Conservation (phyloP, 2,113 vertebrate species). For the Amia ocellicauda region DNA sequence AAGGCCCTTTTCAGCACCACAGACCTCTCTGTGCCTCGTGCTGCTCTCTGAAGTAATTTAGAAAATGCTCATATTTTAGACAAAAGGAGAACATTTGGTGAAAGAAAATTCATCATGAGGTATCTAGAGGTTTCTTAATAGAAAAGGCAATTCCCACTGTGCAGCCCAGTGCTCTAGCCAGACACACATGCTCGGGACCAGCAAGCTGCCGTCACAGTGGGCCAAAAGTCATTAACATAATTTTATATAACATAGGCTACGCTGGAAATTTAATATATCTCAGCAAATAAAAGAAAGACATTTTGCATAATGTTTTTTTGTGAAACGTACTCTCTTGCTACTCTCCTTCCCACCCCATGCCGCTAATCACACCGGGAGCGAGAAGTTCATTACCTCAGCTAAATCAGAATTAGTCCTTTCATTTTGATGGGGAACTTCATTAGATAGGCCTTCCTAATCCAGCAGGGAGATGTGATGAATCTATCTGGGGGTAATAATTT, state of each 20-base stretch:
- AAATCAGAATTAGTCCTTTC: slow-evolving; percentile 99
- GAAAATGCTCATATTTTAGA: slow-evolving; percentile 97
- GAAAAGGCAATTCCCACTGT: slow-evolving; percentile 99
- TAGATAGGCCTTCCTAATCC: slow-evolving; percentile 97
- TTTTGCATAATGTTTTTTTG: slow-evolving; percentile 92
- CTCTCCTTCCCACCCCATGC: slow-evolving; percentile 90
- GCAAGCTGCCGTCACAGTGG: slow-evolving; percentile 97
- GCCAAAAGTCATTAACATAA: slow-evolving; percentile 98
- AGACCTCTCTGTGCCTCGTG: slow-evolving; percentile 78
- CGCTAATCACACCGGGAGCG: slow-evolving; percentile 97
- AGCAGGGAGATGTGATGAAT: slow-evolving; percentile 97
- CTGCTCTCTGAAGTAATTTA: slow-evolving; percentile 97
- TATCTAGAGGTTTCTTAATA: slow-evolving; percentile 99
- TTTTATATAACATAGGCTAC: slow-evolving; percentile 98
- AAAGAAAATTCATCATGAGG: slow-evolving; percentile 99
- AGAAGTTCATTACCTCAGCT: slow-evolving; percentile 99
- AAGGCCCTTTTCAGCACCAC: slow-evolving; percentile 77
- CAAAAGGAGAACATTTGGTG: slow-evolving; percentile 98
- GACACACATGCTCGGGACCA: slow-evolving; percentile 96
- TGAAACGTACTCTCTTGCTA: slow-evolving; percentile 66
- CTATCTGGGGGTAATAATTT: slow-evolving; percentile 94
- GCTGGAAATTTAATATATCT: slow-evolving; percentile 99
- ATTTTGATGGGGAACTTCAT: slow-evolving; percentile 99
- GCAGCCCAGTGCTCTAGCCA: slow-evolving; percentile 91
- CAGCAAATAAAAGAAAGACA: slow-evolving; percentile 94